Base-by-base conservation (phyloP, 2,797 vertebrate species). In the Chlorospingus flavigularis region DNA sequence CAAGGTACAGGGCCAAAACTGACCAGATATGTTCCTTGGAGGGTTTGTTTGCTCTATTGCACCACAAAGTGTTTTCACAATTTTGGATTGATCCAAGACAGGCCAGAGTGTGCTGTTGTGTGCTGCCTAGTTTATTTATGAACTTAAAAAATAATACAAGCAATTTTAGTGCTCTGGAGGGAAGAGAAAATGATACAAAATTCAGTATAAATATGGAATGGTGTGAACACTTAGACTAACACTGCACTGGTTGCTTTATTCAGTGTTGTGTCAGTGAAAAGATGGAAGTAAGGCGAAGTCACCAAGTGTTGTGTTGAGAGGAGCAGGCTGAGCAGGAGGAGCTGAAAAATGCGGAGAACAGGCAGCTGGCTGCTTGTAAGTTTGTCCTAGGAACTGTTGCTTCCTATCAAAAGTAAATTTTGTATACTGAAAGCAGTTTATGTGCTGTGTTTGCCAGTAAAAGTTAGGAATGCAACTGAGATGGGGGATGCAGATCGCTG, bases 331-430 rank as follows among this genome's bases (percentile, higher is more conserved):
- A 90, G 73, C 48, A 91, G 72, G 80, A 92, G 55, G 20, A 91
- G 62, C 65, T 86, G 76, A 75, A 13, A 71, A 86, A 70, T 1
- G 3, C 42, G 37, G 80, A 89, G 60, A 84, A 74, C 74, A 86
- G 79, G 50, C 61, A 94, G 66, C 90, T 92, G 82, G 24, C 85
- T 71, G 78, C 84, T 85, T 77, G 28, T 23, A 81, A 55, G 70
- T 89, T 92, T 95, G 77, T 86, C 50, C 65, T 73, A 91, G 85
- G 74, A 95, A 76, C 86, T 10, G 55, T 86, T 77, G 47, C 43
- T 68, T 68, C 87, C 68, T 86, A 30, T 17, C 48, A 60, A 74
- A 88, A 77, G 54, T 12, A 7, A 72, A 54, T 80, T 25, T 57
- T 51, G 9, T 65, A 58, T 88, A 82, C 74, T 6, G 6, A 71